Percentiles rank a stretch among this genome's conserved stretches.
Conservation (phyloP, 2,113 vertebrate genomes). For the Bettongia penicillata region DNA sequence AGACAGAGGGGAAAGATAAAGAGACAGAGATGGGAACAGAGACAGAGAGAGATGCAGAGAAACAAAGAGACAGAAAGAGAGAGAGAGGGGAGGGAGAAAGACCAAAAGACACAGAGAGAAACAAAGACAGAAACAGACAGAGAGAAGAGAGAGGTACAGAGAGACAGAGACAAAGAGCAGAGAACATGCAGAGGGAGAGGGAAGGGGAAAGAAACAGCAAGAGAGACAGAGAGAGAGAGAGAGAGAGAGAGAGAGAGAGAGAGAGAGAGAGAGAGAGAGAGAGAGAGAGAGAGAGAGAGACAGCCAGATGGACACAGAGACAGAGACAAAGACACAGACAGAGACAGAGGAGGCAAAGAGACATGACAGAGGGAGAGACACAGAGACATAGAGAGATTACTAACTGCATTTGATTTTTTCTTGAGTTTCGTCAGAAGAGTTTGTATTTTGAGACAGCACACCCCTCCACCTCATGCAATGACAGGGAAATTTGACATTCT, state of each 20-base stretch:
- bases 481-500: not conserved
- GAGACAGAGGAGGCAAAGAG: too few relatives aligned
- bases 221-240: too few relatives aligned
- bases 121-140: too few relatives aligned
- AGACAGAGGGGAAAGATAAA: not conserved
- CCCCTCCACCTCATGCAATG: not conserved
- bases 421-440: not conserved
- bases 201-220: not conserved
- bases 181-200: not conserved
- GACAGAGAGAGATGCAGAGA: too few relatives aligned
- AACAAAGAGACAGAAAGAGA: not conserved
- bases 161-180: not conserved
- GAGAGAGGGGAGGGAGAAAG: too few relatives aligned
- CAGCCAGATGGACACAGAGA: too few relatives aligned
- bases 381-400: not conserved
- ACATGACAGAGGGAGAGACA: too few relatives aligned
- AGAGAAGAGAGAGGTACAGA: not conserved
- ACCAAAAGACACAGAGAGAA: not conserved
- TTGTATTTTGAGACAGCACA: not conserved
- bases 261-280: too few relatives aligned
- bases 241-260: too few relatives aligned
- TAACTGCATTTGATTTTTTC: not conserved
- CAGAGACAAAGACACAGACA: not conserved
- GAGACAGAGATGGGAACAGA: not conserved
- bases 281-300: too few relatives aligned